A percentile compares a stretch with the other conserved stretches of the same genome.
These are phyloP conservation scores for Chiridota heheva DNA, from an alignment of 35 echinoderm and acorn worm species.

Conservation along the genomic window DNA sequence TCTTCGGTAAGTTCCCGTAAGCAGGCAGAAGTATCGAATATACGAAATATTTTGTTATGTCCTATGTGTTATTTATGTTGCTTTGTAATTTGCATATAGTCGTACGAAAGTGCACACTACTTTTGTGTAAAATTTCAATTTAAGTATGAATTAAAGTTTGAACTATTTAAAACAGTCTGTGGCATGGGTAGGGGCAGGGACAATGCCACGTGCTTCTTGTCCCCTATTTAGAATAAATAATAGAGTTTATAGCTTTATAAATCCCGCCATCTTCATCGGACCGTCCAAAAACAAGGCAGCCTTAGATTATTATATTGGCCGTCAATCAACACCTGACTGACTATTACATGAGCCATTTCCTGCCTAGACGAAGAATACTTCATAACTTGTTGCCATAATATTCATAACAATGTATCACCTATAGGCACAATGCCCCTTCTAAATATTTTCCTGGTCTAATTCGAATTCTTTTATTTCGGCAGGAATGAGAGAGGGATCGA, in stretches of 20 bases:
- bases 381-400: background rate
- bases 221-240: too few relatives aligned
- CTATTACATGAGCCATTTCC: background rate
- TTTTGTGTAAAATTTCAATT: background rate
- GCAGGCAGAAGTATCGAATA: background rate
- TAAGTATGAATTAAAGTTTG: too few relatives aligned
- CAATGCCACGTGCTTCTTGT: too few relatives aligned
- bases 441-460: background rate
- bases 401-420: background rate
- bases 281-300: background rate
- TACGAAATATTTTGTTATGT: background rate
- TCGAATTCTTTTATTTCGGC: background rate
- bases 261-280: background rate
- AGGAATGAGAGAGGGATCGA: constrained; percentile 17
- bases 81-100: background rate
- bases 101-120: background rate
- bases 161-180: background rate
- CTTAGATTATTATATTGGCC: background rate
- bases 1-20: constrained; percentile 46
- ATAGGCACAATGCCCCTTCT: too few relatives aligned
- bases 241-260: too few relatives aligned
- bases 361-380: background rate
- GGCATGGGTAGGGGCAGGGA: background rate
- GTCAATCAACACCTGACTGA: background rate
- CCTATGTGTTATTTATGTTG: too few relatives aligned